Conservation (phyloP, 2,888 invertebrate genomes). For the Nemotelus pantherinus region DNA sequence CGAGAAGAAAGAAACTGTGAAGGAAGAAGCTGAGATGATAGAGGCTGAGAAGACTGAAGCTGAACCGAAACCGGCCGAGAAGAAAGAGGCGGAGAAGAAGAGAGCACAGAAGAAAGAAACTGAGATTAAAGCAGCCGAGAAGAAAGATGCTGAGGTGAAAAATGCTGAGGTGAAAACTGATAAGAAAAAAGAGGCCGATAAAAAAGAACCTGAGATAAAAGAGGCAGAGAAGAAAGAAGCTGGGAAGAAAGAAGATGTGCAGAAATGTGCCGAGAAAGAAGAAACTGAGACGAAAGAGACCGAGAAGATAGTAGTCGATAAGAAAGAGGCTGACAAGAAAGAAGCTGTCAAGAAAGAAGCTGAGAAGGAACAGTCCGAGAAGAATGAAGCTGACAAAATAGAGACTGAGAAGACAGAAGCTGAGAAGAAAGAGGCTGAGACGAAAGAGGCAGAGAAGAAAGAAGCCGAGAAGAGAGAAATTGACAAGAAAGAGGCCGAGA, state of each 20-base stretch:
- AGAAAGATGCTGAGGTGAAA: too few species aligned
- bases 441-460: too few species aligned
- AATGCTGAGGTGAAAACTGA: too few species aligned
- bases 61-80: too few species aligned
- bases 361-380: conserved; percentile 50
- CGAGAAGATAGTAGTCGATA: conserved; percentile 43
- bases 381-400: not conserved
- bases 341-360: conserved; percentile 23
- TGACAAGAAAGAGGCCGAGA: conserved; percentile 9
- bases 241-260: too few species aligned
- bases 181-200: too few species aligned
- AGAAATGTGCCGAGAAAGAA: too few species aligned
- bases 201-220: not conserved
- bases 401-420: conserved; percentile 4
- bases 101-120: not conserved
- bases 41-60: too few species aligned
- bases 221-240: too few species aligned
- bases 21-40: too few species aligned
- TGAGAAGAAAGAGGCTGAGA: not conserved
- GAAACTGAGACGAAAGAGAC: not conserved
- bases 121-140: too few species aligned
- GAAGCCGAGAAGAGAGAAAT: too few species aligned
- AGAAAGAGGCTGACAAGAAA: not conserved
- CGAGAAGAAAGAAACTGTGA: conserved; percentile 13
- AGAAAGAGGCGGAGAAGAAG: not conserved